Evolutionary conservation across 2,113 vertebrate genomes (phyloP).

Genomic region (Sclerurus mexicanus): DNA sequence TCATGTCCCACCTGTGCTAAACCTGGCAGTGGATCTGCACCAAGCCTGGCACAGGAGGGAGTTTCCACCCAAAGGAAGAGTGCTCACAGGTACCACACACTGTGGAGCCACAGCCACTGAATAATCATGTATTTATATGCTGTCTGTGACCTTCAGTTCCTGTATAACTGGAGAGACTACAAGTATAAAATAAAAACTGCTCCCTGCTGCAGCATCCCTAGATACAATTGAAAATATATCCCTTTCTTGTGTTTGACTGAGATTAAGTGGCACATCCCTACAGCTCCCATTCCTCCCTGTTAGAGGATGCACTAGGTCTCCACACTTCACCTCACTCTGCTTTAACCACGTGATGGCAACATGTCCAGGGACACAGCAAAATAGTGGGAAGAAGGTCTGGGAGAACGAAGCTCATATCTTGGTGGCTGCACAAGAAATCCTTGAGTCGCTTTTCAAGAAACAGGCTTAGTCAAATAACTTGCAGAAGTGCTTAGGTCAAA

Average conservation of each 20-base stretch:
- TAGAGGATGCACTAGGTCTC: background rate
- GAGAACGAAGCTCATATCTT: fast-evolving
- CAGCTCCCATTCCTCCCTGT: background rate
- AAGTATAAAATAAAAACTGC: background rate
- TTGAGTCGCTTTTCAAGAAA: background rate
- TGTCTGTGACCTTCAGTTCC: background rate
- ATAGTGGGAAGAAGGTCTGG: background rate
- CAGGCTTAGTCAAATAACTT: background rate
- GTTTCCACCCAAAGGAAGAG: background rate
- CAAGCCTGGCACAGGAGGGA: background rate
- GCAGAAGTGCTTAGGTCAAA: background rate
- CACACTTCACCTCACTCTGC: background rate
- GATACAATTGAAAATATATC: background rate
- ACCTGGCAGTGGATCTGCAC: background rate
- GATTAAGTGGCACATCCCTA: background rate
- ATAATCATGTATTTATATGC: background rate
- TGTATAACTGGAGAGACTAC: background rate
- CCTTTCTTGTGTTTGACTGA: background rate
- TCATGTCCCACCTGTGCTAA: fast-evolving
- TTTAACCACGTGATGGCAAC: background rate
- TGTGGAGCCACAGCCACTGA: background rate
- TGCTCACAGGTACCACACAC: background rate
- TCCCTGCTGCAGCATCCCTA: background rate
- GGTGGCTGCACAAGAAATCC: background rate
- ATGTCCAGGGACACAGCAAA: background rate